Evolutionary conservation across 1,140 invertebrate genomes (phyloP).

Genomic region (Drosophila oshimai): DNA sequence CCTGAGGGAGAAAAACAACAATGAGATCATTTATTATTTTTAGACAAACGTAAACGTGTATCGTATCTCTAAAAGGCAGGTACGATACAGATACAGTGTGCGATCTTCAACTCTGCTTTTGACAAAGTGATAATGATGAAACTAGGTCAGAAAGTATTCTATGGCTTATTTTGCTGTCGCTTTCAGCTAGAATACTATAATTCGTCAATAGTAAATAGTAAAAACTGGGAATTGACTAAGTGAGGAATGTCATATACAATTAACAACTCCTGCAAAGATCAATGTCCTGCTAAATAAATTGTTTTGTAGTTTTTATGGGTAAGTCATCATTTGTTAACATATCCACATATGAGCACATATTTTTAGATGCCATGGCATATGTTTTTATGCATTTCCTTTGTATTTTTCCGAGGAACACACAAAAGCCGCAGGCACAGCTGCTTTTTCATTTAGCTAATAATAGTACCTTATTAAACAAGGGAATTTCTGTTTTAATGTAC

Average conservation of each 20-base stretch:
- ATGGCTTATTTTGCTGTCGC: slow-evolving; percentile 15
- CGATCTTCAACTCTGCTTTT: slow-evolving; percentile 15
- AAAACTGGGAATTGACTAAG: slow-evolving; percentile 1
- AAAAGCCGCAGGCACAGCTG: slow-evolving; percentile 47
- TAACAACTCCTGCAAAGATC: slow-evolving; percentile 21
- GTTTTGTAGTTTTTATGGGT: slow-evolving; percentile 1
- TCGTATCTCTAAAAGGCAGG: slow-evolving; percentile 16
- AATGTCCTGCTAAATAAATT: slow-evolving; percentile 11
- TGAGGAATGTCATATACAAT: slow-evolving; percentile 13
- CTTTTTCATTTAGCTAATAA: slow-evolving; percentile 52
- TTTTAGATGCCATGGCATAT: slow-evolving; percentile 58
- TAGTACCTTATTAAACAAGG: slow-evolving; percentile 48
- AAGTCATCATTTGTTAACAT: slow-evolving; percentile 8
- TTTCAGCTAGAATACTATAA: neutral
- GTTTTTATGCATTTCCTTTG: slow-evolving; percentile 40
- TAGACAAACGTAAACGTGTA: slow-evolving; percentile 19
- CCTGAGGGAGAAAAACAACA: slow-evolving; percentile 31
- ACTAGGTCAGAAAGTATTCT: slow-evolving; percentile 40
- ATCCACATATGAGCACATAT: slow-evolving; percentile 49
- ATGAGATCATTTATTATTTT: slow-evolving; percentile 41
- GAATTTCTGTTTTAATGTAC: slow-evolving; percentile 38
- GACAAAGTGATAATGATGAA: slow-evolving; percentile 49
- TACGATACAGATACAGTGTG: neutral
- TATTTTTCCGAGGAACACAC: slow-evolving; percentile 36
- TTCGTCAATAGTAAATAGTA: neutral